Percentiles rank a stretch among this genome's conserved stretches.
phyloP scores from a whole-genome alignment of 2,888 invertebrate genomes.

The Syrista parreyssii region DNA sequence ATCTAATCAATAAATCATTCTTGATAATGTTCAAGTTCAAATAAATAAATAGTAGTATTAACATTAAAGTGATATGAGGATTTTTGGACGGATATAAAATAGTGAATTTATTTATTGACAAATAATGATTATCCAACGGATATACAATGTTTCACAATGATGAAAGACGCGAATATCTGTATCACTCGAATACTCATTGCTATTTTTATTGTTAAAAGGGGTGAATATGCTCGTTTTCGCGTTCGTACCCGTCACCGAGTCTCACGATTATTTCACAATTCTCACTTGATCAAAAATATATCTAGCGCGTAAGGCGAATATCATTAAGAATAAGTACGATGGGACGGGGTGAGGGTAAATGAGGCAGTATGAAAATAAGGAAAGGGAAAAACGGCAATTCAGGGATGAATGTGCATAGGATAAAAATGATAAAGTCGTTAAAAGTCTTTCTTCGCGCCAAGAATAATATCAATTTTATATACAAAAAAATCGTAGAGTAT shows the following conservation, averaged over 20 bases:
- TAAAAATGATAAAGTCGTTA: constrained; percentile 12
- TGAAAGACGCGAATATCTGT: constrained; percentile 44
- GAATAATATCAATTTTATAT: constrained; percentile 33
- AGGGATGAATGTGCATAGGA: neutral
- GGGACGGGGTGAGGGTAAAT: neutral
- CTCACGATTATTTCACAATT: constrained; percentile 20
- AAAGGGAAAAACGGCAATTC: neutral
- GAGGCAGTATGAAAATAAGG: neutral
- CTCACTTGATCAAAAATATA: neutral
- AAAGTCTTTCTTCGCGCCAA: constrained; percentile 25
- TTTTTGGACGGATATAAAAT: constrained; percentile 24
- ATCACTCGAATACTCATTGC: constrained; percentile 40
- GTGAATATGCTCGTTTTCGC: constrained; percentile 31
- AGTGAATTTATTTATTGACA: constrained; percentile 48
- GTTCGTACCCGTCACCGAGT: constrained; percentile 44
- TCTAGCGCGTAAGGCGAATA: neutral
- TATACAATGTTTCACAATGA: constrained; percentile 45
- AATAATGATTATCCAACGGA: constrained; percentile 47
- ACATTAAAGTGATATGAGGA: constrained; percentile 3
- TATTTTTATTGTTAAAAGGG: constrained; percentile 38
- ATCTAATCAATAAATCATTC: constrained; percentile 25
- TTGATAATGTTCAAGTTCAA: neutral
- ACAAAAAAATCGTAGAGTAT: constrained; percentile 54
- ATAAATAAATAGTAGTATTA: constrained; percentile 24
- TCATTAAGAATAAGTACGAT: neutral